phyloP scores from a whole-genome alignment of 2,113 vertebrate species.

The Sylvilagus bachmani region DNA sequence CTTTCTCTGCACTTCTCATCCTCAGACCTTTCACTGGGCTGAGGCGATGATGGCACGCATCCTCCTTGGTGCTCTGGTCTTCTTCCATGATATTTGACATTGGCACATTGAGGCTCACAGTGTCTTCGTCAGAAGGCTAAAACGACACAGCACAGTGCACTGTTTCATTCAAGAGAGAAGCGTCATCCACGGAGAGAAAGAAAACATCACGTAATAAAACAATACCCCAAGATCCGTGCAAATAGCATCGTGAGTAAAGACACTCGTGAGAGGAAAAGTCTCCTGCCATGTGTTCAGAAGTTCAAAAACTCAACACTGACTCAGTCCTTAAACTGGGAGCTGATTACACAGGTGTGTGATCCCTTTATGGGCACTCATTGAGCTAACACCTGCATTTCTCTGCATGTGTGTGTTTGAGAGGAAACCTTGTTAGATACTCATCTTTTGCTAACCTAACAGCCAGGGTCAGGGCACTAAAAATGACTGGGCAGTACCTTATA shows the following conservation, averaged over 20 bases:
- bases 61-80: constrained; percentile 93
- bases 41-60: constrained; percentile 91
- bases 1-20: not conserved
- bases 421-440: not conserved
- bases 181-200: not conserved
- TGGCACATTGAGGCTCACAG: constrained; percentile 93
- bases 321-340: not conserved
- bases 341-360: not conserved
- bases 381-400: not conserved
- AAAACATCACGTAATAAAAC: not conserved
- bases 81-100: constrained; percentile 97
- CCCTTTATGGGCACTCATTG: not conserved
- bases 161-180: not conserved
- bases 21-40: constrained; percentile 92
- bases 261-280: not conserved
- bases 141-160: constrained; percentile 37
- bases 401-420: not conserved
- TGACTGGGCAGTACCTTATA: not conserved
- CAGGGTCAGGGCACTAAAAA: not conserved
- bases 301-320: not conserved
- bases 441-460: constrained; percentile 5
- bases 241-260: not conserved
- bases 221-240: not conserved
- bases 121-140: constrained; percentile 97
- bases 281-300: not conserved